Evolutionary conservation across 2,797 vertebrate genomes (phyloP).

Genomic region (Morus bassanus): DNA sequence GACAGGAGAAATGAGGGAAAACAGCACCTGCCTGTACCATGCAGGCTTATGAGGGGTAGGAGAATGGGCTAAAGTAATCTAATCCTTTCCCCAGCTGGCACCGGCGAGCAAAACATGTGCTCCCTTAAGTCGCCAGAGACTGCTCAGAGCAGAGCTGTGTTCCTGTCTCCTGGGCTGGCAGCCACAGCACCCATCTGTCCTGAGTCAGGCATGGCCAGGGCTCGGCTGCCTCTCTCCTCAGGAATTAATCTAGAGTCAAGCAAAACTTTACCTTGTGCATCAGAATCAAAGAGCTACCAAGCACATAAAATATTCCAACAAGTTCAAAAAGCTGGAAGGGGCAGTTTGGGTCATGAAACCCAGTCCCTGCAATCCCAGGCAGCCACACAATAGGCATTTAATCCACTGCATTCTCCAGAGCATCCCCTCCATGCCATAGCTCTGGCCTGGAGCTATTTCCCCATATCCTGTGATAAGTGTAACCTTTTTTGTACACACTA

Average conservation of each 20-base stretch:
- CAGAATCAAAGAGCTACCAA: background rate
- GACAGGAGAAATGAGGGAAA: background rate
- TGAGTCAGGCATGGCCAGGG: background rate
- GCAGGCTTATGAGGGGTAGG: background rate
- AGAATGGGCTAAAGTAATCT: background rate
- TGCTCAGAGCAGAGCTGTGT: fast-evolving
- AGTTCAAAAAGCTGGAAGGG: background rate
- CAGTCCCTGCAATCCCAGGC: background rate
- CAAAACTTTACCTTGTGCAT: background rate
- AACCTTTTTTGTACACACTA: background rate
- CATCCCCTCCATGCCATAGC: background rate
- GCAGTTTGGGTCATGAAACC: background rate
- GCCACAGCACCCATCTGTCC: background rate
- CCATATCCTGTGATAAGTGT: background rate
- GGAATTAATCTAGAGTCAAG: background rate
- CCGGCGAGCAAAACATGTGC: background rate
- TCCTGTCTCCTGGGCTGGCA: background rate
- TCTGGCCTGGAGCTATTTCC: background rate
- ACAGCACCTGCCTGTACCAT: background rate
- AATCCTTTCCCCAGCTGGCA: background rate
- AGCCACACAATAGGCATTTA: background rate
- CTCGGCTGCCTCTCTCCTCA: background rate
- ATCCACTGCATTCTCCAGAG: background rate
- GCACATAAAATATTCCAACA: background rate
- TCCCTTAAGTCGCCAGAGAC: background rate